phyloP scores from a whole-genome alignment of 2,797 vertebrate species.

The Lagodon rhomboides region DNA sequence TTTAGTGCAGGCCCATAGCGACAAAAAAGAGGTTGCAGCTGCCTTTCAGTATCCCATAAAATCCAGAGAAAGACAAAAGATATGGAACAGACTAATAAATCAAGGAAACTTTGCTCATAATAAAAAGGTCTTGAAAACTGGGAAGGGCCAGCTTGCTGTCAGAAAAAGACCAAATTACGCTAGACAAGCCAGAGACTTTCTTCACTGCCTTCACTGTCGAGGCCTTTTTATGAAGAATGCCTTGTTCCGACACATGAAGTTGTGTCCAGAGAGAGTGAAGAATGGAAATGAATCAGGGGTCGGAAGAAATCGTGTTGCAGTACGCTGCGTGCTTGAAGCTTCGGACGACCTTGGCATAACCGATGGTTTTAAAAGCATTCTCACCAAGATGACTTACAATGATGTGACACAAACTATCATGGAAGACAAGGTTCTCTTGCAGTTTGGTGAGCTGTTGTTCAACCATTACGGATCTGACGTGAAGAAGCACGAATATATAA shows the following conservation, averaged over 20 bases:
- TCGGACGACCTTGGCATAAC: conserved; percentile 47
- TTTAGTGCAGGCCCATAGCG: conserved; percentile 58
- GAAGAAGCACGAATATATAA: conserved; percentile 45
- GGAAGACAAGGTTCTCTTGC: conserved; percentile 61
- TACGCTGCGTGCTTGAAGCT: conserved; percentile 49
- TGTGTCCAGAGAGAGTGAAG: conserved; percentile 49
- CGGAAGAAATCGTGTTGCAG: conserved; percentile 2
- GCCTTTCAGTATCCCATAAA: conserved; percentile 62
- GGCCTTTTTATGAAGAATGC: conserved; percentile 48
- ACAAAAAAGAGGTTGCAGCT: conserved; percentile 66
- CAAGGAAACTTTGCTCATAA: conserved; percentile 78
- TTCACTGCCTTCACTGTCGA: conserved; percentile 71
- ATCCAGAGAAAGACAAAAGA: conserved; percentile 65
- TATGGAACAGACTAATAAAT: conserved; percentile 67
- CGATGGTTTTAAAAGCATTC: conserved; percentile 43
- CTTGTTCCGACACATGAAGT: conserved; percentile 51
- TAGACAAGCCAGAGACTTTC: conserved; percentile 52
- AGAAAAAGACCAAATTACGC: conserved; percentile 28
- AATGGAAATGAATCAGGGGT: not conserved
- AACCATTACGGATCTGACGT: conserved; percentile 8
- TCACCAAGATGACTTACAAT: conserved; percentile 68
- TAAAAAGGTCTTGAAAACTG: conserved; percentile 61
- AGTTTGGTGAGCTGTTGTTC: conserved; percentile 67
- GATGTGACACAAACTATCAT: conserved; percentile 62
- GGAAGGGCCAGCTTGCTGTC: conserved; percentile 63